Evolutionary conservation across 2,113 vertebrate genomes (phyloP).

Genomic region (Fukomys damarensis): DNA sequence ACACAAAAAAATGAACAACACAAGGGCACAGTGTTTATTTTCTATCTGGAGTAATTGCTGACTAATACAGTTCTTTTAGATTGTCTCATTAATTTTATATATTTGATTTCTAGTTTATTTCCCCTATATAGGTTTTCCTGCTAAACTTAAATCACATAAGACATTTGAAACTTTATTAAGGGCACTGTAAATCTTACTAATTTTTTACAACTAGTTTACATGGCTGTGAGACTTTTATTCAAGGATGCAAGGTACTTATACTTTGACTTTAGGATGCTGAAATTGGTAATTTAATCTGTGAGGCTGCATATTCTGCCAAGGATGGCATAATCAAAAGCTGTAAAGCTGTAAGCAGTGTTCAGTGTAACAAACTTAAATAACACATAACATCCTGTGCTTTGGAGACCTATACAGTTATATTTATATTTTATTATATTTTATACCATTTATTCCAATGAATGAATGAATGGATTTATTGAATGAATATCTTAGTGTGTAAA

Average conservation of each 20-base stretch:
- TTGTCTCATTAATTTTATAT: not conserved
- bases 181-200: conserved; percentile 29
- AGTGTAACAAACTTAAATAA: not conserved
- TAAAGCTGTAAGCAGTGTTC: not conserved
- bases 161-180: not conserved
- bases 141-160: not conserved
- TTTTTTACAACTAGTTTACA: not conserved
- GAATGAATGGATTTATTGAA: not conserved
- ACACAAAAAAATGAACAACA: conserved; percentile 33
- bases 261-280: not conserved
- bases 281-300: not conserved
- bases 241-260: not conserved
- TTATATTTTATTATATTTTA: not conserved
- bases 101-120: conserved; percentile 45
- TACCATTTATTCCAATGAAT: not conserved
- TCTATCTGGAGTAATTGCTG: conserved; percentile 52
- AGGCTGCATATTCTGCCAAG: not conserved
- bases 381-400: not conserved
- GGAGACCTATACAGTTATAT: not conserved
- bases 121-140: not conserved
- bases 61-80: conserved; percentile 50
- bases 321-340: not conserved
- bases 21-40: conserved; percentile 53
- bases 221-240: not conserved
- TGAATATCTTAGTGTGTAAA: not conserved